phyloP scores from a whole-genome alignment of 2,888 invertebrate species.

The Cryptocheilus praepositus region DNA sequence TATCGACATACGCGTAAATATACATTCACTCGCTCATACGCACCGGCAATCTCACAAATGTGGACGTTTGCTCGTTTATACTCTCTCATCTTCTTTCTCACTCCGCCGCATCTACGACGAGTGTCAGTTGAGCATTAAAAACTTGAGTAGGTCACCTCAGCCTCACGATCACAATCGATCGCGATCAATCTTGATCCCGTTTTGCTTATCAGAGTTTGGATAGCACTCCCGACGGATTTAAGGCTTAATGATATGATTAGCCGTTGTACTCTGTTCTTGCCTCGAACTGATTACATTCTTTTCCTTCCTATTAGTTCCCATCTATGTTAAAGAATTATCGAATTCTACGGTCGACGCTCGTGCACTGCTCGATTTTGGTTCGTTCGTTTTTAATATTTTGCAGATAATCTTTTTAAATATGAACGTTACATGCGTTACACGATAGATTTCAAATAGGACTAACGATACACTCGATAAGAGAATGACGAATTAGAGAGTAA shows the following conservation, averaged over 20 bases:
- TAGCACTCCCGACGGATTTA: slow-evolving; percentile 58
- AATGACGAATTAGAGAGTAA: too few relatives aligned
- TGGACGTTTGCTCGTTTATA: slow-evolving; percentile 6
- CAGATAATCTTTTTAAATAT: too few relatives aligned
- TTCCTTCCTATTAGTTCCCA: background rate
- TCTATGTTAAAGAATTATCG: slow-evolving; percentile 14
- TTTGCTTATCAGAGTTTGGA: slow-evolving; percentile 42
- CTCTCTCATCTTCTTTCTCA: slow-evolving; percentile 12
- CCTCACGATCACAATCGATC: slow-evolving; percentile 32
- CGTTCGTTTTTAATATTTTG: too few relatives aligned
- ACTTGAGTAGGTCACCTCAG: slow-evolving; percentile 33
- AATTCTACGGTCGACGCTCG: slow-evolving; percentile 6
- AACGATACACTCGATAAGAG: too few relatives aligned
- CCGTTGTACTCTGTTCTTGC: slow-evolving; percentile 57
- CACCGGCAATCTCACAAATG: background rate
- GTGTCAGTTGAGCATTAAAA: slow-evolving; percentile 42
- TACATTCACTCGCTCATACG: slow-evolving; percentile 10
- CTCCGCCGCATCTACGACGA: slow-evolving; percentile 15
- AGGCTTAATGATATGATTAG: slow-evolving; percentile 65
- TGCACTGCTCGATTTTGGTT: background rate
- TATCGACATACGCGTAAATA: slow-evolving; percentile 3
- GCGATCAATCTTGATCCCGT: slow-evolving; percentile 40
- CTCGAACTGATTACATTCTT: slow-evolving; percentile 27
- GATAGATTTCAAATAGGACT: too few relatives aligned
- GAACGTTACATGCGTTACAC: too few relatives aligned